Percentiles rank a stretch among this genome's conserved stretches.
phyloP scores from a whole-genome alignment of 2,888 invertebrate species.

The Mesorhabditis spiculigera region DNA sequence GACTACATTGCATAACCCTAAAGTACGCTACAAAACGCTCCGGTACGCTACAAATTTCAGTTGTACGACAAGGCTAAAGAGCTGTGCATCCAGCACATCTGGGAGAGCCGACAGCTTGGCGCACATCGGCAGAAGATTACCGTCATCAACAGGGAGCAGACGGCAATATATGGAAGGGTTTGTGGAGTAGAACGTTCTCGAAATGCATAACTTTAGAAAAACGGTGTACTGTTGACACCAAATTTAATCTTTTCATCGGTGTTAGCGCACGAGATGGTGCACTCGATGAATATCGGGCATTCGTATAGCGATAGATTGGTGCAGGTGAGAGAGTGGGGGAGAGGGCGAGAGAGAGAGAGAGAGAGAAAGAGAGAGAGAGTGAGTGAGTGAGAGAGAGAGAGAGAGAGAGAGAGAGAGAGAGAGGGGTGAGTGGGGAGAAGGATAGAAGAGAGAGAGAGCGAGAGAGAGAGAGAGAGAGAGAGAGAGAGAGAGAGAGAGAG shows the following conservation, averaged over 20 bases:
- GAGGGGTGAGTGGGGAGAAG: no score
- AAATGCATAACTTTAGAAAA: neutral
- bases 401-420: no score
- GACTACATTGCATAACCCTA: no score
- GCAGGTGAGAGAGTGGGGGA: conserved; percentile 17
- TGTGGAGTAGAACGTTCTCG: neutral
- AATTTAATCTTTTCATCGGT: conserved; percentile 47
- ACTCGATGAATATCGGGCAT: conserved; percentile 55
- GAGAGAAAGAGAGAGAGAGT: neutral
- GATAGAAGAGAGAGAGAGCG: no score
- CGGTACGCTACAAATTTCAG: conserved; percentile 18
- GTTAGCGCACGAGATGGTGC: conserved; percentile 56
- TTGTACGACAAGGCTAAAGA: conserved; percentile 55
- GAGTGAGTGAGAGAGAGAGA: no score
- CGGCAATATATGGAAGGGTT: conserved; percentile 48
- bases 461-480: no score
- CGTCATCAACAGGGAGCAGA: conserved; percentile 42
- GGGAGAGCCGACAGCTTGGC: conserved; percentile 23
- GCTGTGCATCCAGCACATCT: conserved; percentile 45
- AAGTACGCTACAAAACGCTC: no score
- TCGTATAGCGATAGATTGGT: conserved; percentile 53
- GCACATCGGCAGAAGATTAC: conserved; percentile 44
- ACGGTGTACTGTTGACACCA: conserved; percentile 53
- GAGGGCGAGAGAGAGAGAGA: no score
- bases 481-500: no score